These are phyloP conservation scores for Nesidiocoris tenuis DNA, from an alignment of 2,888 invertebrate genomes.

Conservation along the genomic window DNA sequence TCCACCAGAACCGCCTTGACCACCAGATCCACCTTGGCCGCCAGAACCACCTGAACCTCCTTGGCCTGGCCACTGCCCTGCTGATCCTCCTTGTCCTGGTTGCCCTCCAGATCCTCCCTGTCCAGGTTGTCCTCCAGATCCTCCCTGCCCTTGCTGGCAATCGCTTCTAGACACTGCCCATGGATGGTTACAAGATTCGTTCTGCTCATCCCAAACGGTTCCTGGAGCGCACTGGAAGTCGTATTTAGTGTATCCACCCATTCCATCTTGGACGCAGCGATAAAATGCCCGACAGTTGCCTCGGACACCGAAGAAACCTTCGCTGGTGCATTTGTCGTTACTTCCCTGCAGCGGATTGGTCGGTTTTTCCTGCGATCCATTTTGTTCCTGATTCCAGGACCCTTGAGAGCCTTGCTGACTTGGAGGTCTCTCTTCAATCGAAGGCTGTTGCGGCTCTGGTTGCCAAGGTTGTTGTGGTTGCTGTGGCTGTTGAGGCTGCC, in stretches of 20 bases:
- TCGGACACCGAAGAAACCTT: constrained; percentile 51
- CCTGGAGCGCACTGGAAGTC: constrained; percentile 61
- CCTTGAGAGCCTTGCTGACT: constrained; percentile 25
- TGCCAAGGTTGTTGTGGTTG: constrained; percentile 38
- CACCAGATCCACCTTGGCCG: constrained; percentile 5
- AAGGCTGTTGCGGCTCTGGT: constrained; percentile 18
- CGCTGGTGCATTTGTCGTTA: constrained; percentile 48
- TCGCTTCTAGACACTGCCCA: constrained; percentile 54
- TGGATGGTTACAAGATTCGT: constrained; percentile 61
- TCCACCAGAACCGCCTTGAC: constrained; percentile 4
- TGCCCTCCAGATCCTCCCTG: constrained; percentile 5
- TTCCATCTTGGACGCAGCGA: constrained; percentile 53
- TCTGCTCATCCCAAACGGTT: constrained; percentile 62
- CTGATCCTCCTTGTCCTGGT: constrained; percentile 14
- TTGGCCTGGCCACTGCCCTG: constrained; percentile 13
- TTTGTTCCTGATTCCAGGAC: neutral
- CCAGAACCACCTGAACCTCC: constrained; percentile 18
- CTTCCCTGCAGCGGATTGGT: constrained; percentile 37
- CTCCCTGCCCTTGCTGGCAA: constrained; percentile 41
- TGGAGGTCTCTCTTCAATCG: constrained; percentile 11
- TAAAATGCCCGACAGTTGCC: constrained; percentile 56
- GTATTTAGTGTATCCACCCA: constrained; percentile 55
- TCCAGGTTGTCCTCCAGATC: constrained; percentile 3
- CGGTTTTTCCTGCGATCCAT: constrained; percentile 11
- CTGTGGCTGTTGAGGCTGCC: constrained; percentile 42